Base-by-base conservation (phyloP, 2,888 invertebrate species). In the Pollenia angustigena region DNA sequence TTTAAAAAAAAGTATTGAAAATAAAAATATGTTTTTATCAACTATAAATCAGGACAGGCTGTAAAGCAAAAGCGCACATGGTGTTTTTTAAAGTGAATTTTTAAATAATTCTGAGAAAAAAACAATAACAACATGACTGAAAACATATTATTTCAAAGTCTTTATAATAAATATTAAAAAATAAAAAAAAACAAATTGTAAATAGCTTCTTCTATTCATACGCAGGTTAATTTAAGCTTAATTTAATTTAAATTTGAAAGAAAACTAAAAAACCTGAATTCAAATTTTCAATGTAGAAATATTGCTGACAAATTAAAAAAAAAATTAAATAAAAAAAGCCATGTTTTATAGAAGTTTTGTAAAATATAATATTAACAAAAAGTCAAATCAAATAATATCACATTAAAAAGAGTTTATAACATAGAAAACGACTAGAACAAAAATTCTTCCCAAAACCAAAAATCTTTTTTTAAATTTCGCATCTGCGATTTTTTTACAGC, bases 261-360 rank as follows among this genome's bases (percentile, higher is more conserved):
- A 68, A 75, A 79, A 48, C 54, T 56, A 56, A 60, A 66, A 68
- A 81, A 56, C 32, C 54, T 64, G 80, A 56, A 58, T 48, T 46
- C 46, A 54, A 72, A 64, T 64, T 48, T 75, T 71, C 4, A 75
- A 75, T 60, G 56, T 84, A 74, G 66, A 42, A 54, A 66, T 32
- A 82, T 44, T 16, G 66, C 79, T 81, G 48, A 58, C 48, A 44
- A 48, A 54, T 58, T 40, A 79, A 54, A 68, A 48, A 74, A 50
- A 64, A 14, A 60, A 66, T 23, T 14, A 12, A 66, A 48, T 54
- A 58, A 56, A 66, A 50, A 58, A 48, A 46, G 81, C 68, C 71
- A 81, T 66, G 69, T 87, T 78, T 82, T 85, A 85, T 85, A 85
- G 74, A 85, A 79, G 79, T 85, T 85, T 85, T 85, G 82, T 85